These are phyloP conservation scores for Papilio demoleus DNA, from an alignment of 2,888 invertebrate genomes.

Conservation along the genomic window DNA sequence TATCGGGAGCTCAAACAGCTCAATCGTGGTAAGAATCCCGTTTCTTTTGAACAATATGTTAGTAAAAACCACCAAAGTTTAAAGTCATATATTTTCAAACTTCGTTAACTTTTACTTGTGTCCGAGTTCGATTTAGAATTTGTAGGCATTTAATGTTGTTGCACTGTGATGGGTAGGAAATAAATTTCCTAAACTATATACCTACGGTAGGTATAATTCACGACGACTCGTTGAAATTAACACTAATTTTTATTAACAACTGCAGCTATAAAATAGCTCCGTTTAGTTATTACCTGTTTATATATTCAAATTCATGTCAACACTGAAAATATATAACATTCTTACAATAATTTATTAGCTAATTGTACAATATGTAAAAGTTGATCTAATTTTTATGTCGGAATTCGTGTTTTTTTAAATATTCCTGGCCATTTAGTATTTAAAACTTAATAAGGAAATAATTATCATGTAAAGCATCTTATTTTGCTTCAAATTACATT, in stretches of 20 bases:
- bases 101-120: no score
- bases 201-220: constrained; percentile 41
- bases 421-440: background rate
- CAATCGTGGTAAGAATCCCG: no score
- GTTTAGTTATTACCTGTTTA: constrained; percentile 3
- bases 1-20: no score
- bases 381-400: background rate
- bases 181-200: background rate
- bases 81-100: no score
- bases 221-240: constrained; percentile 27
- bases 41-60: no score
- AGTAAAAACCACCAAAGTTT: no score
- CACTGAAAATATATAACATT: background rate
- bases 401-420: background rate
- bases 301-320: background rate
- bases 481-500: background rate
- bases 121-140: no score
- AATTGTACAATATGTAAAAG: background rate
- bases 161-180: background rate
- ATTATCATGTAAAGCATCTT: background rate
- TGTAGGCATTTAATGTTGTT: no score
- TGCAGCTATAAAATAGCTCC: background rate
- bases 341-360: background rate
- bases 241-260: constrained; percentile 29
- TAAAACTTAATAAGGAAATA: constrained; percentile 1